Conservation (phyloP, 2,797 vertebrate genomes). For the Manis pentadactyla region DNA sequence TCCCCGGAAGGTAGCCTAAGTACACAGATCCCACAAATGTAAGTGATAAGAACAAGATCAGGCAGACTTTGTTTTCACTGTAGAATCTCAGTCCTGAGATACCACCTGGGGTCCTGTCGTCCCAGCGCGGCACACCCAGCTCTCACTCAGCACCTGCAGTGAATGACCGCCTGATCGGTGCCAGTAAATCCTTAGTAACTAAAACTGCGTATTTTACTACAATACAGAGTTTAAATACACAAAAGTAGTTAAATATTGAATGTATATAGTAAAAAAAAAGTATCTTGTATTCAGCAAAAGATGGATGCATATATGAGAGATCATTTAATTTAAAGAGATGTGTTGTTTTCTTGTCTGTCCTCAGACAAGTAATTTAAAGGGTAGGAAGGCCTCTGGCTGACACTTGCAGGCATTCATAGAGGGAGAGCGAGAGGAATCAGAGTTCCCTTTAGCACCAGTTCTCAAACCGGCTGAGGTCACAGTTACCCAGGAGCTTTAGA, state of each 20-base stretch:
- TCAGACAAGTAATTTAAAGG: constrained; percentile 80
- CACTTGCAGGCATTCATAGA: not conserved
- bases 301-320: constrained; percentile 89
- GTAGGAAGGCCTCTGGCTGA: constrained; percentile 77
- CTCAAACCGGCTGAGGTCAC: not conserved
- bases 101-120: constrained; percentile 72
- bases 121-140: constrained; percentile 76
- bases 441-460: not conserved
- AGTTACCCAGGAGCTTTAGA: not conserved
- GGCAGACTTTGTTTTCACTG: constrained; percentile 80
- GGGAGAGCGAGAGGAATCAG: not conserved
- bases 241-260: constrained; percentile 88
- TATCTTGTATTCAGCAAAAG: constrained; percentile 88
- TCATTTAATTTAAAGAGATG: constrained; percentile 90
- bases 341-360: constrained; percentile 87
- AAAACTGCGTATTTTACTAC: constrained; percentile 90
- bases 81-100: constrained; percentile 59
- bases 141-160: constrained; percentile 76
- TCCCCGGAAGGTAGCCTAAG: constrained; percentile 76
- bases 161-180: constrained; percentile 83
- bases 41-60: constrained; percentile 67
- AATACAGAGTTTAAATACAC: constrained; percentile 89
- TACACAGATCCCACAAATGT: constrained; percentile 81
- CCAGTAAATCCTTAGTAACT: constrained; percentile 85
- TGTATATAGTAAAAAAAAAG: constrained; percentile 90